These are phyloP conservation scores for Pycnonotus jocosus DNA, from an alignment of 2,113 vertebrate genomes.

Conservation along the genomic window DNA sequence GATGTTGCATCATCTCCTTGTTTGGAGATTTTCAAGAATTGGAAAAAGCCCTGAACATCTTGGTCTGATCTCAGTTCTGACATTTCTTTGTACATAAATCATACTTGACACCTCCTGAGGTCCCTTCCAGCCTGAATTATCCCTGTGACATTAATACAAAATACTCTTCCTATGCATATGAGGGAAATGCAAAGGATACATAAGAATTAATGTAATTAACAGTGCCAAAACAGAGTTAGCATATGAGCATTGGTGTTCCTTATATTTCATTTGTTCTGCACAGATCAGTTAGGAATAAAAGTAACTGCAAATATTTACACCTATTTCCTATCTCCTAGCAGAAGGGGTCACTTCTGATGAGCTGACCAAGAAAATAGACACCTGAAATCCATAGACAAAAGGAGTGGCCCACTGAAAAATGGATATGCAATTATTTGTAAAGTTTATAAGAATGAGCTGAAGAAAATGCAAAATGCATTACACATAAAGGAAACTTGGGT, in stretches of 20 bases:
- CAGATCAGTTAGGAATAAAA: background rate
- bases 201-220: no score
- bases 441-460: background rate
- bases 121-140: background rate
- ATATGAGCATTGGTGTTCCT: background rate
- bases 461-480: background rate
- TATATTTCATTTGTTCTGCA: background rate
- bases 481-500: background rate
- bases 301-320: background rate
- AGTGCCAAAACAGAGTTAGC: background rate
- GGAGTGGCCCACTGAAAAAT: background rate
- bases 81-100: background rate
- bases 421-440: background rate
- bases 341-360: background rate
- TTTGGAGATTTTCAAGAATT: background rate
- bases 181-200: background rate
- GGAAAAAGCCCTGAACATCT: background rate
- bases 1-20: no score
- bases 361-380: background rate
- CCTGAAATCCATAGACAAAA: background rate
- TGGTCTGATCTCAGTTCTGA: background rate
- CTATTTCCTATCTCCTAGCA: background rate
- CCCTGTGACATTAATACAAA: background rate
- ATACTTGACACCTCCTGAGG: background rate
- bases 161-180: background rate